Conservation (phyloP, 2,888 invertebrate species). For the Lithophane leautieri region DNA sequence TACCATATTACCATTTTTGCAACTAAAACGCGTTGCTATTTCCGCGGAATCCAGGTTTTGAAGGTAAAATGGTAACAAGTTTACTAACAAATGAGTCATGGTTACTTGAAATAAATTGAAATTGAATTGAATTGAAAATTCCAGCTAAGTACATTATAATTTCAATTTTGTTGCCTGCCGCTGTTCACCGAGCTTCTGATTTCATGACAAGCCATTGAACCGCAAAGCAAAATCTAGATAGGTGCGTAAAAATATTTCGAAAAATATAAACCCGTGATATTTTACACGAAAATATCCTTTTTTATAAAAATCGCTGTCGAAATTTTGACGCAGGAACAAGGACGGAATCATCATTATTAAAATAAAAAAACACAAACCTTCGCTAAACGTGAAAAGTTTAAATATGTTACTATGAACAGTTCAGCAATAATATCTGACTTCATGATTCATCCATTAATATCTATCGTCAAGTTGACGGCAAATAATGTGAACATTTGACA, state of each 20-base stretch:
- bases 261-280: not conserved
- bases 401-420: not conserved
- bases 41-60: not conserved
- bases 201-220: conserved; percentile 4
- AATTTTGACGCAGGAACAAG: not conserved
- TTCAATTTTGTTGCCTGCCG: not conserved
- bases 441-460: not conserved
- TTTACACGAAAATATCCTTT: not conserved
- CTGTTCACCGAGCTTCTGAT: not conserved
- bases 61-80: too few species aligned
- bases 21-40: not conserved
- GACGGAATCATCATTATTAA: conserved; percentile 17
- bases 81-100: too few species aligned
- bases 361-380: conserved; percentile 29
- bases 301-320: not conserved
- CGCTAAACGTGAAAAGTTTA: conserved; percentile 48
- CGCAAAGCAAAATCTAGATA: not conserved
- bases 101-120: too few species aligned
- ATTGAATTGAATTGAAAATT: too few species aligned
- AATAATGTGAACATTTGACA: not conserved
- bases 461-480: not conserved
- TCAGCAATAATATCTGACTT: not conserved
- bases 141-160: not conserved
- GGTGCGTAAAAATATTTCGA: not conserved
- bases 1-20: not conserved